Conservation (phyloP, 2,113 vertebrate genomes). For the Gadus macrocephalus region DNA sequence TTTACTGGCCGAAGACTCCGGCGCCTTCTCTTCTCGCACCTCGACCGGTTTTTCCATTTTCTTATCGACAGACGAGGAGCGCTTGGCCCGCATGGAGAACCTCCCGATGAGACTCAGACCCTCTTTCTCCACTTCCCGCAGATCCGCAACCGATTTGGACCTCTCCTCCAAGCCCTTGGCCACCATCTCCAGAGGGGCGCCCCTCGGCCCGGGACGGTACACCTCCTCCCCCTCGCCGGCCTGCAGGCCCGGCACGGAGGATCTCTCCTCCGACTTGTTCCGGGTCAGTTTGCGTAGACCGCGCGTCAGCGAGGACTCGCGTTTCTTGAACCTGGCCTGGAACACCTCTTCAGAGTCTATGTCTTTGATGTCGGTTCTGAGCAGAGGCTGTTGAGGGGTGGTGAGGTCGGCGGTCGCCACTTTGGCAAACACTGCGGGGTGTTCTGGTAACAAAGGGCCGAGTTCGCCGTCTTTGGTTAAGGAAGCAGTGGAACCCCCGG, state of each 20-base stretch:
- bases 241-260: conserved; percentile 52
- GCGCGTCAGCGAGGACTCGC: conserved; percentile 83
- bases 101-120: conserved; percentile 78
- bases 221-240: conserved; percentile 77
- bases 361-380: conserved; percentile 79
- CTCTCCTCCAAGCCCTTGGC: conserved; percentile 68
- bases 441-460: conserved; percentile 39
- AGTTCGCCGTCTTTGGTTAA: conserved; percentile 9
- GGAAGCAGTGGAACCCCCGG: not conserved
- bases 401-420: conserved; percentile 45
- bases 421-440: conserved; percentile 71
- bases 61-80: conserved; percentile 67
- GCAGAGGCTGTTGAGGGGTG: conserved; percentile 40
- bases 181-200: conserved; percentile 82
- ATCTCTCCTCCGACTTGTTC: conserved; percentile 85
- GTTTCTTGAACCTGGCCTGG: conserved; percentile 91
- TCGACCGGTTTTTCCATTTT: conserved; percentile 50
- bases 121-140: conserved; percentile 77
- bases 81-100: conserved; percentile 78
- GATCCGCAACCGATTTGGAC: conserved; percentile 88
- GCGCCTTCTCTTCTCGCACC: conserved; percentile 48
- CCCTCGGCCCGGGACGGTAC: conserved; percentile 82
- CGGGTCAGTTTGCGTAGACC: conserved; percentile 83
- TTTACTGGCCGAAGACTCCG: conserved; percentile 43
- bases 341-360: conserved; percentile 91